These are phyloP conservation scores for Trisateles emortualis DNA, from an alignment of 2,888 invertebrate species.

Conservation along the genomic window DNA sequence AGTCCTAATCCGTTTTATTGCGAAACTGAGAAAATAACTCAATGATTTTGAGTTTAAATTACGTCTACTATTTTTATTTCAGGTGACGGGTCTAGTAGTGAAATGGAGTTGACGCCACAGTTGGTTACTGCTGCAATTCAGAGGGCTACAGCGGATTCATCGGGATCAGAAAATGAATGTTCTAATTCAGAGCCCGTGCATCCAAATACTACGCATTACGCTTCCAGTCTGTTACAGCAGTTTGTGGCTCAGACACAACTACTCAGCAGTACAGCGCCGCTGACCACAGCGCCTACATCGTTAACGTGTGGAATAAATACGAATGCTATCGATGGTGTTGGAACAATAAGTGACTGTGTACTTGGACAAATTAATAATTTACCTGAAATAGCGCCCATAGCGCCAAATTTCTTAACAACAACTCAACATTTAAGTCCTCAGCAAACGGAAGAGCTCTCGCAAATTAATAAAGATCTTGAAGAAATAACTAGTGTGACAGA, in stretches of 20 bases:
- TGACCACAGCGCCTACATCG: slow-evolving; percentile 61
- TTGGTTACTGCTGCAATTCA: slow-evolving; percentile 92
- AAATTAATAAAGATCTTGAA: slow-evolving; percentile 82
- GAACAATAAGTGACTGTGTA: slow-evolving; percentile 73
- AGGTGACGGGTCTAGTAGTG: slow-evolving; percentile 90
- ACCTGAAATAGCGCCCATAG: slow-evolving; percentile 73
- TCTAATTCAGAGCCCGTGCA: slow-evolving; percentile 84
- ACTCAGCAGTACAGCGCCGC: slow-evolving; percentile 83
- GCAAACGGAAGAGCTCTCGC: slow-evolving; percentile 81
- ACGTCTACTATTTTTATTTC: slow-evolving; percentile 47
- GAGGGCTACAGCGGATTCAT: slow-evolving; percentile 89
- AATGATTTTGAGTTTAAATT: neutral
- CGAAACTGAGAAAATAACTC: neutral
- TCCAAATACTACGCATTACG: slow-evolving; percentile 88
- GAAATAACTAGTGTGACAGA: slow-evolving; percentile 79
- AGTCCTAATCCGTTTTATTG: slow-evolving; percentile 22
- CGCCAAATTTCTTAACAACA: slow-evolving; percentile 70
- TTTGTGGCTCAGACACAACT: slow-evolving; percentile 93
- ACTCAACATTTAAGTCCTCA: slow-evolving; percentile 81
- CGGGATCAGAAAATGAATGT: slow-evolving; percentile 91
- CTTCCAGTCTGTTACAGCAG: slow-evolving; percentile 92
- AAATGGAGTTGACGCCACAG: slow-evolving; percentile 91
- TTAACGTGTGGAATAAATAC: slow-evolving; percentile 62
- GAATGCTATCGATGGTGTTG: slow-evolving; percentile 69
- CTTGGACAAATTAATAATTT: slow-evolving; percentile 76